Evolutionary conservation across 2,113 vertebrate genomes (phyloP), one percentile per base, ranked within the genome.

Genomic region (Clarias magur): DNA sequence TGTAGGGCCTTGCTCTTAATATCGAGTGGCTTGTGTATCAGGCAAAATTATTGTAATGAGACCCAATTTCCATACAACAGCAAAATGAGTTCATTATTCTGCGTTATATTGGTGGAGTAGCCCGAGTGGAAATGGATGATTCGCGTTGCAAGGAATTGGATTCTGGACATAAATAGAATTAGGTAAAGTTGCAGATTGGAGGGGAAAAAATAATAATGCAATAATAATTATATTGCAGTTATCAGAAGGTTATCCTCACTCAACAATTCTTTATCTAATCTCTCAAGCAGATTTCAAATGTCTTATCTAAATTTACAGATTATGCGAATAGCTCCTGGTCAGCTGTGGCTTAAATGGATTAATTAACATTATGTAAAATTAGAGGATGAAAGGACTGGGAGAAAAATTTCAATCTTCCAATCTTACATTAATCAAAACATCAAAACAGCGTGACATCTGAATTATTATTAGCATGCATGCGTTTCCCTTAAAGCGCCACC

Each of bases 1-100:
- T 95, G 93, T 93, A 94, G 95, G 95, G 94, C 93, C 90, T 94
- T 92, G 92, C 94, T 94, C 94, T 95, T 95, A 95, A 95, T 96
- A 96, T 95, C 67, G 91, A 93, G 92, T 94, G 91, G 91, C 91
- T 92, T 93, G 94, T 93, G 93, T 91, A 94, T 95, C 93, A 95
- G 94, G 94, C 94, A 92, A 95, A 95, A 96, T 95, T 95, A 96
- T 95, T 96, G 94, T 95, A 95, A 96, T 95, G 95, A 95, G 94
- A 93, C 92, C 86, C 93, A 94, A 95, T 95, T 95, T 96, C 94
- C 95, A 95, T 95, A 95, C 93, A 95, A 96, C 94, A 94, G 94
- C 92, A 91, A 95, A 95, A 96, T 96, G 93, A 95, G 95, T 95
- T 95, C 95, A 96, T 96, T 95, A 96, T 94, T 95, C 94, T 93